phyloP scores from a whole-genome alignment of 2,888 invertebrate genomes.

The Marronus borbonicus region DNA sequence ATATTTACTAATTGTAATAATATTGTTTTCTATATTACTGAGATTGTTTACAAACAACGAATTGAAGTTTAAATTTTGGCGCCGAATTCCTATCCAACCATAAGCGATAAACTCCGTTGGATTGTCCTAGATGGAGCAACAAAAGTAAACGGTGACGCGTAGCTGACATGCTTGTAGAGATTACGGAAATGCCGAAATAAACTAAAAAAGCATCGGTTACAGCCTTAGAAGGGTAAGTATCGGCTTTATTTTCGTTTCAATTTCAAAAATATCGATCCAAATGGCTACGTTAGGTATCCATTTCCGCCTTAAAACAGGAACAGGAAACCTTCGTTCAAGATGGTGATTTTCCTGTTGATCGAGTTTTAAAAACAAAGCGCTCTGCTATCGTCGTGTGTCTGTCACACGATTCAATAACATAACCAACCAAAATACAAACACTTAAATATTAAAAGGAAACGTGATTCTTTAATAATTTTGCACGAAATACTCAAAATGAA shows the following conservation, averaged over 20 bases:
- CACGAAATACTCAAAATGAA: conserved; percentile 5
- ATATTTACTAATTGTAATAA: too few relatives aligned
- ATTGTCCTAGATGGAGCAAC: conserved; percentile 50
- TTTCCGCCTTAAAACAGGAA: conserved; percentile 75
- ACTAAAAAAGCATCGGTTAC: conserved; percentile 47
- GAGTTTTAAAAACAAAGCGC: conserved; percentile 54
- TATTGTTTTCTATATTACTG: too few relatives aligned
- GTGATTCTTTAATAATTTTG: too few relatives aligned
- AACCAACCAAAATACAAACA: conserved; percentile 17
- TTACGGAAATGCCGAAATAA: conserved; percentile 49
- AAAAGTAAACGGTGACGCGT: conserved; percentile 55
- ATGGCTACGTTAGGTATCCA: conserved; percentile 62
- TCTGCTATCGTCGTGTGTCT: conserved; percentile 19
- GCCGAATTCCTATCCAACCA: conserved; percentile 26
- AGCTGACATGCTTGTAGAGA: conserved; percentile 53
- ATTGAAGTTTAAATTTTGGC: conserved; percentile 19
- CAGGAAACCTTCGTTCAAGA: conserved; percentile 74
- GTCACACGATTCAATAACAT: conserved; percentile 37
- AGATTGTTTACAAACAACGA: neutral
- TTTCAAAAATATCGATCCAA: conserved; percentile 60
- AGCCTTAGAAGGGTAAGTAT: conserved; percentile 52
- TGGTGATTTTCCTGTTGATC: conserved; percentile 71
- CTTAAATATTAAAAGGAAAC: too few relatives aligned
- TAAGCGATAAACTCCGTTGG: conserved; percentile 31
- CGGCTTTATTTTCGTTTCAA: conserved; percentile 35